These are phyloP conservation scores for Syritta pipiens DNA, from an alignment of 2,888 invertebrate species.

Conservation along the genomic window DNA sequence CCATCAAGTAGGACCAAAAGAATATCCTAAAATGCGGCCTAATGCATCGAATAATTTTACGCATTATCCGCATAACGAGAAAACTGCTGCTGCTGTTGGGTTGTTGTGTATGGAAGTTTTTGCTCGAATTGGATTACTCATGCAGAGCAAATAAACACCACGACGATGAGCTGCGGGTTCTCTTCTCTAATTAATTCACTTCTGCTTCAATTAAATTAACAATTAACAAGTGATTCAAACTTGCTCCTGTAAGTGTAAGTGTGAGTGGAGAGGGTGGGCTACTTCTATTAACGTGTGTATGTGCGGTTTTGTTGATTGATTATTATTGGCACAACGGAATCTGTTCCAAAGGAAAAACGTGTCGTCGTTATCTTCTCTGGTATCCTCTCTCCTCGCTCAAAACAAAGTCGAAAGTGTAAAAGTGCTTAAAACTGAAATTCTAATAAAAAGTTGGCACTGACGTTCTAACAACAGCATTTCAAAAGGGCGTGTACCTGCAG, in stretches of 20 bases:
- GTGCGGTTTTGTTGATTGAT: conserved; percentile 13
- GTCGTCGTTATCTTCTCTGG: background rate
- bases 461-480: conserved; percentile 25
- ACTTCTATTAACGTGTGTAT: background rate
- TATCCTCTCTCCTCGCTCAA: background rate
- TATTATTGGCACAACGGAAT: conserved; percentile 39
- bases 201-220: conserved; percentile 26
- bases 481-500: conserved; percentile 30
- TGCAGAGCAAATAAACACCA: background rate
- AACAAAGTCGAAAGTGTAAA: conserved; percentile 9
- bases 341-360: background rate
- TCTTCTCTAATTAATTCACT: conserved; percentile 31
- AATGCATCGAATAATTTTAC: conserved; percentile 32
- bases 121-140: conserved; percentile 10
- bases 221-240: conserved; percentile 33
- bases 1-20: conserved; percentile 47
- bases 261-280: conserved; percentile 3
- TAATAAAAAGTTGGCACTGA: conserved; percentile 58
- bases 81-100: background rate
- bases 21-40: conserved; percentile 35
- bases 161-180: conserved; percentile 12
- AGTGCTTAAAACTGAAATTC: conserved; percentile 34
- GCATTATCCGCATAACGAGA: conserved; percentile 56
- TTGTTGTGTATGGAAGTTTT: background rate
- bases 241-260: background rate